Conservation (phyloP, 2,797 vertebrate species). For the Eidolon dupreanum region DNA sequence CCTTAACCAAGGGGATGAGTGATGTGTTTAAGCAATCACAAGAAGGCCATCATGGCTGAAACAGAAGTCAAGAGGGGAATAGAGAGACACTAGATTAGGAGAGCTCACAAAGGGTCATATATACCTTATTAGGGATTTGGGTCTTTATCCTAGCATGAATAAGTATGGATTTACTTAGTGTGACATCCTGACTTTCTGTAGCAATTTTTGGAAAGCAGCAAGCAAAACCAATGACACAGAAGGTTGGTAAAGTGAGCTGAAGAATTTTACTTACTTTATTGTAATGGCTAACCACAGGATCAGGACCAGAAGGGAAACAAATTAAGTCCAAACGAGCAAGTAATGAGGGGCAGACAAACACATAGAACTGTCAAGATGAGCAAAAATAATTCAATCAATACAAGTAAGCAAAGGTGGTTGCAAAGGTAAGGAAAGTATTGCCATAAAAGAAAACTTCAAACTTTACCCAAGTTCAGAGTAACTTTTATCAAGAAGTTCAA, state of each 20-base stretch:
- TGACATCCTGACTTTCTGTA: background rate
- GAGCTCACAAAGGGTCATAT: background rate
- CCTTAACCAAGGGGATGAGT: background rate
- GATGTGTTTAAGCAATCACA: background rate
- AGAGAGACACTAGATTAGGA: background rate
- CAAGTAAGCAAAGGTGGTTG: background rate
- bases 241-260: background rate
- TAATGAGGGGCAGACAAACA: background rate
- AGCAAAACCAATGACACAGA: background rate
- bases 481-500: conserved; percentile 1
- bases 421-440: background rate
- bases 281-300: background rate
- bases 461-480: background rate
- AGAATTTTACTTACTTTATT: background rate
- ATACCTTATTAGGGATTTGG: background rate
- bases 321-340: background rate
- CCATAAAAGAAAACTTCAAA: background rate
- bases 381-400: background rate
- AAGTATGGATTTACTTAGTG: background rate
- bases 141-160: background rate
- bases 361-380: background rate
- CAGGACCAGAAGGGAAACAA: background rate
- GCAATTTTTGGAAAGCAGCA: background rate
- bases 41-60: background rate
- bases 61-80: background rate